A percentile compares a stretch with the other conserved stretches of the same genome.
These are phyloP conservation scores for Apomyelois bistriatella DNA, from an alignment of 2,888 invertebrate species.

Conservation along the genomic window DNA sequence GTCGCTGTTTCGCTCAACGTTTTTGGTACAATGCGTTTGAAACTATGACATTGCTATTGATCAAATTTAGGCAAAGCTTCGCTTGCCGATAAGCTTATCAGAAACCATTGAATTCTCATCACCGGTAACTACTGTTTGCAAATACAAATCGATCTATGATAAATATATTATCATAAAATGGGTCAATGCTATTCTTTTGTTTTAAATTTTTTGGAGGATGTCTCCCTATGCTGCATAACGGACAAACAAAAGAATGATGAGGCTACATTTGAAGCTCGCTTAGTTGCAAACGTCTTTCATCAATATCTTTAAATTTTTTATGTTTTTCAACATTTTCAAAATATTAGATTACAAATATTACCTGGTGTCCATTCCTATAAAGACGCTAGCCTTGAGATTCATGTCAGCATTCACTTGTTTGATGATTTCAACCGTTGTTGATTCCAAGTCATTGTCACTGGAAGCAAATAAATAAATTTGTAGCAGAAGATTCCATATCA, in stretches of 20 bases:
- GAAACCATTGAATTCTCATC: neutral
- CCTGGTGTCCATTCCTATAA: slow-evolving; percentile 92
- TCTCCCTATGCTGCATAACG: too few species aligned
- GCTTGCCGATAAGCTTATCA: neutral
- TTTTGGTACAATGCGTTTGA: too few species aligned
- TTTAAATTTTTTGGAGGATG: neutral
- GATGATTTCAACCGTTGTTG: slow-evolving; percentile 84
- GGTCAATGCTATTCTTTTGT: slow-evolving; percentile 1
- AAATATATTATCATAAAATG: neutral
- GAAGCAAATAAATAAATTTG: slow-evolving; percentile 16
- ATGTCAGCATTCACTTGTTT: slow-evolving; percentile 86
- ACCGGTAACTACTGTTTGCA: neutral
- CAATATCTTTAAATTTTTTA: too few species aligned
- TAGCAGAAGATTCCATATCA: too few species aligned
- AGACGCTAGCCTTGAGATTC: slow-evolving; percentile 85
- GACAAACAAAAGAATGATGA: too few species aligned
- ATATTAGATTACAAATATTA: slow-evolving; percentile 33
- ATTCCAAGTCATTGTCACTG: slow-evolving; percentile 86
- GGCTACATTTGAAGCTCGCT: too few species aligned
- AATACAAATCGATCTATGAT: too few species aligned
- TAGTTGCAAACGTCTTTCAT: too few species aligned
- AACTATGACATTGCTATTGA: neutral
- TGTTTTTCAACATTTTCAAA: too few species aligned
- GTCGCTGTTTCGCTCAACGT: too few species aligned
- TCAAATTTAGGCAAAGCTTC: slow-evolving; percentile 1